These are phyloP conservation scores for Syrmaticus mikado DNA, from an alignment of 2,113 vertebrate genomes.

Conservation along the genomic window DNA sequence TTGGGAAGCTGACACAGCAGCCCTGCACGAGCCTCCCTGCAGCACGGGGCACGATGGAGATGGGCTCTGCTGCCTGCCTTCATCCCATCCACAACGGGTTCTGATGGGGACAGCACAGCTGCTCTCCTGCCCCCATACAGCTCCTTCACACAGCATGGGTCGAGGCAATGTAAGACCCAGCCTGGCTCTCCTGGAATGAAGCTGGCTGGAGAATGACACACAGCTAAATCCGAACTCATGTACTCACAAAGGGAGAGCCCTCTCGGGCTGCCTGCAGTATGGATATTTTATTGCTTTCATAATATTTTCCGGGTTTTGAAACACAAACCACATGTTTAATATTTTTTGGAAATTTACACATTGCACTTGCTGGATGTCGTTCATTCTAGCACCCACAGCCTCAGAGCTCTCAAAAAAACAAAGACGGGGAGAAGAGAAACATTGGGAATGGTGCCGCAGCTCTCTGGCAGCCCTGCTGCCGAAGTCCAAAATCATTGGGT, in stretches of 20 bases:
- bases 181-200: neutral
- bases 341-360: conserved; percentile 54
- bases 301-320: conserved; percentile 63
- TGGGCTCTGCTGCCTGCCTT: neutral
- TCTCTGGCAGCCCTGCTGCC: neutral
- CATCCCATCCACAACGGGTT: neutral
- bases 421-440: neutral
- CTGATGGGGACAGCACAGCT: fast-evolving
- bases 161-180: neutral
- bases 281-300: conserved; percentile 69
- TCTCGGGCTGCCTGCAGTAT: conserved; percentile 19
- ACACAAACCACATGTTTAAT: conserved; percentile 73
- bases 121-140: neutral
- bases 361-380: conserved; percentile 44
- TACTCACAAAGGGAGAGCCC: conserved; percentile 53
- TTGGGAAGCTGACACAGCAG: fast-evolving
- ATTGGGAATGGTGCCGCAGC: neutral
- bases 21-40: fast-evolving
- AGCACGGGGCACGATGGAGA: neutral
- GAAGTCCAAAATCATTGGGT: neutral
- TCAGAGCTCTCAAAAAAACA: neutral
- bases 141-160: neutral
- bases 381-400: neutral
- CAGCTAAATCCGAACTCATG: conserved; percentile 16
- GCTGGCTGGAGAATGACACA: conserved; percentile 43